Base-by-base conservation (phyloP, 2,888 invertebrate genomes). In the Heterodera filipjevi region DNA sequence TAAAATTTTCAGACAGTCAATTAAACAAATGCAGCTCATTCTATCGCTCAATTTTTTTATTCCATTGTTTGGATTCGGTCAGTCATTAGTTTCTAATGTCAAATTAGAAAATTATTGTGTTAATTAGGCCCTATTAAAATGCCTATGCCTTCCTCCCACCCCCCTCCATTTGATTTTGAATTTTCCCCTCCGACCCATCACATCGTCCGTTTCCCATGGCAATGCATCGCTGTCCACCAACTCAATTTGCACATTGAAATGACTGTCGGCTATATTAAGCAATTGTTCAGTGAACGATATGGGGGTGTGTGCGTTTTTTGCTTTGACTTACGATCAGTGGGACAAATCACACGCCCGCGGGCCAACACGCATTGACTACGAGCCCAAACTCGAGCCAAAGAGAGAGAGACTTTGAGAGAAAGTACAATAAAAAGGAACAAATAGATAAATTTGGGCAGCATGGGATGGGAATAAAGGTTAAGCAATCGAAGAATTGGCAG, bases 131-230 rank as follows among this genome's bases (percentile, higher is more conserved):
- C n/a, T n/a, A n/a, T n/a, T n/a, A n/a, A n/a, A n/a, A n/a, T n/a
- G n/a, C n/a, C n/a, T n/a, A n/a, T n/a, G n/a, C 14, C 16, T 22
- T 1, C 53, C 19, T 16, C 53, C 19, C 53, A 16, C 33, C 66
- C 66, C 3, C 30, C 66, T 30, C 66, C 66, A 27, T 39, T 39
- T 39, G 39, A 39, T 10, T 10, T 39, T 32, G 66, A 66, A 32
- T 32, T 66, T 16, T 3, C 14, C 32, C 33, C 6, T 14, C 46
- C 72, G 32, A 6, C 83, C 83, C 82, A 83, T 83, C 64, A 78
- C 53, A 46, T 83, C 83, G 74, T 83, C 83, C 30, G 79, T 78
- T 53, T 83, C 83, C 83, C 83, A 83, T 16, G 83, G 83, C n/a
- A 83, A 71, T 5, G 83, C 82, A 2, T 75, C 75, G 35, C 75